These are phyloP conservation scores for Halcyon badia DNA, from an alignment of 2,797 vertebrate genomes.

Conservation along the genomic window DNA sequence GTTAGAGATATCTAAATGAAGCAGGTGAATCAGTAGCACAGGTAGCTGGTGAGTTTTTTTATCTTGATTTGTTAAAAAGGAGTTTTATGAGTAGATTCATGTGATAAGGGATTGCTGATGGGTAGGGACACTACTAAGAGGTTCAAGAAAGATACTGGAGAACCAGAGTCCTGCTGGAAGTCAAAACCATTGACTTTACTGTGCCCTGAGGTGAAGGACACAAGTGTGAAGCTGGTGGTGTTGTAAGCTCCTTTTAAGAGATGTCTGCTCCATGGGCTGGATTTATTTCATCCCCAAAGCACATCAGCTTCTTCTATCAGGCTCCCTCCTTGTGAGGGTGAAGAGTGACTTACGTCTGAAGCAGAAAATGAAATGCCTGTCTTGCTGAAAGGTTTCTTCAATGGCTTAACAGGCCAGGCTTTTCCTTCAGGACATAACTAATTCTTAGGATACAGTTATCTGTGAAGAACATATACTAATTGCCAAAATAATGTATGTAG, in stretches of 20 bases:
- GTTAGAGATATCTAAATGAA: constrained; percentile 30
- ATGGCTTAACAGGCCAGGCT: neutral
- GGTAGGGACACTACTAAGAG: neutral
- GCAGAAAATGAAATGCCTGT: neutral
- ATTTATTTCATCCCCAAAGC: neutral
- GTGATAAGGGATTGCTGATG: neutral
- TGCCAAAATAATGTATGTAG: neutral
- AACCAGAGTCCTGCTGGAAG: neutral
- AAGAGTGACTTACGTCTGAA: rapidly evolving
- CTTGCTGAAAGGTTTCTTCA: neutral
- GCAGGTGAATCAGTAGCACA: neutral
- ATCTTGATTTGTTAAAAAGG: neutral
- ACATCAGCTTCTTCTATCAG: neutral
- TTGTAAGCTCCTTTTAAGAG: neutral
- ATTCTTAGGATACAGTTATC: neutral
- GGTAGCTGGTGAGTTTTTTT: neutral
- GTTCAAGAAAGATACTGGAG: neutral
- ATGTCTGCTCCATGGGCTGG: neutral
- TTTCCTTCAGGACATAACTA: neutral
- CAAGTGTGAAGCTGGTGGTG: neutral
- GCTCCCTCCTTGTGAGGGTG: rapidly evolving
- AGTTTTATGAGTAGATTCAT: neutral
- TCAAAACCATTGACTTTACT: neutral
- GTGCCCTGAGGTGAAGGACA: neutral
- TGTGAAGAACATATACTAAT: neutral